Evolutionary conservation across 2,888 invertebrate genomes (phyloP).

Genomic region (Aphidoletes aphidimyza): DNA sequence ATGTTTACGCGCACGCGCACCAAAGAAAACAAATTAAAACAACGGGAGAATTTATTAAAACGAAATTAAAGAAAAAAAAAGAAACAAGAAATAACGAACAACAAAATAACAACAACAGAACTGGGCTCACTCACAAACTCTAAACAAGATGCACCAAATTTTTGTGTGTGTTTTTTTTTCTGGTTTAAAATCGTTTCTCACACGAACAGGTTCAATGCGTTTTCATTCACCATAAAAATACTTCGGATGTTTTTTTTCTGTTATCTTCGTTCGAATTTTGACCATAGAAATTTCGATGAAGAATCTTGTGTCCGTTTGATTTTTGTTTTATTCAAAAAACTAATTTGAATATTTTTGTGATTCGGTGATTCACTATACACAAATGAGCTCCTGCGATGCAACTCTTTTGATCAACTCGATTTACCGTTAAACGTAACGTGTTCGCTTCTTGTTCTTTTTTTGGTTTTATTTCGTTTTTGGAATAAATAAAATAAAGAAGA

Average conservation of each 20-base stretch:
- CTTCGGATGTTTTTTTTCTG: not conserved
- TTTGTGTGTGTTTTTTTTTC: not conserved
- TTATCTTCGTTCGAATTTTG: slow-evolving; percentile 38
- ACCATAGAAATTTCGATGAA: slow-evolving; percentile 51
- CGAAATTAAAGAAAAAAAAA: too few species aligned
- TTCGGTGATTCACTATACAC: not conserved
- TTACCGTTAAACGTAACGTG: slow-evolving; percentile 19
- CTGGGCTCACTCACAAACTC: not conserved
- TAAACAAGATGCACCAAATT: slow-evolving; percentile 31
- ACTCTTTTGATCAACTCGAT: not conserved
- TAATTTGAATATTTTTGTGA: slow-evolving; percentile 19
- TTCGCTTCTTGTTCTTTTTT: not conserved
- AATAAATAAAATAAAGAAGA: too few species aligned
- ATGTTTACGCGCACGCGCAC: slow-evolving; percentile 32
- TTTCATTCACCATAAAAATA: not conserved
- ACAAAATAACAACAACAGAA: not conserved
- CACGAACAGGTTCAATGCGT: slow-evolving; percentile 8
- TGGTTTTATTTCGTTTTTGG: too few species aligned
- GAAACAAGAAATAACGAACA: too few species aligned
- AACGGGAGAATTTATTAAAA: slow-evolving; percentile 32
- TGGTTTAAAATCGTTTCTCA: not conserved
- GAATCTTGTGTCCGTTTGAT: not conserved
- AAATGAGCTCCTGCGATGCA: not conserved
- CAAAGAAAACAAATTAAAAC: slow-evolving; percentile 46
- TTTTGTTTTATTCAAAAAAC: not conserved